These are phyloP conservation scores for Fulica atra DNA, from an alignment of 2,113 vertebrate genomes.

Conservation along the genomic window DNA sequence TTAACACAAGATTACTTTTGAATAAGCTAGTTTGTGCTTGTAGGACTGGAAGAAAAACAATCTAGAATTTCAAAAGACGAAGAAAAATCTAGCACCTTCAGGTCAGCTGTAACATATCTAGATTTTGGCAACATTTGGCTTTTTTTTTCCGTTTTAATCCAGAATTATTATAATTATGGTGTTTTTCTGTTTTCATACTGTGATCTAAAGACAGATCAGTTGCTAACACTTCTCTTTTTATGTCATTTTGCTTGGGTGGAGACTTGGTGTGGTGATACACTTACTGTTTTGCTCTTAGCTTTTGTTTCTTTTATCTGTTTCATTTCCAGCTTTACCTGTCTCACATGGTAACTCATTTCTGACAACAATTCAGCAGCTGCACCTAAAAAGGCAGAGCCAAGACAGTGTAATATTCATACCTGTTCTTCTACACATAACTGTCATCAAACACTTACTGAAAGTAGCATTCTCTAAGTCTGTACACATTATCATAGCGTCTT, in stretches of 20 bases:
- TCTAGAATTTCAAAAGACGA: neutral
- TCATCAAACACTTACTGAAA: neutral
- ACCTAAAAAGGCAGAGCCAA: neutral
- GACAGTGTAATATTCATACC: neutral
- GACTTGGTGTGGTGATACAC: neutral
- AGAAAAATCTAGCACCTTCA: neutral
- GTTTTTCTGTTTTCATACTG: neutral
- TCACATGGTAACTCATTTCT: neutral
- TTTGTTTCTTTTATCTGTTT: neutral
- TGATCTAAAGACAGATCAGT: neutral
- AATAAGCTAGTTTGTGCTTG: neutral
- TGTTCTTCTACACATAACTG: neutral
- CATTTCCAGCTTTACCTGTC: neutral
- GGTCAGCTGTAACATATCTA: neutral
- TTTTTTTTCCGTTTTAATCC: neutral
- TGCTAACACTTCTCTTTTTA: neutral
- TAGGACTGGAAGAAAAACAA: neutral
- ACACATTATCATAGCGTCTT: neutral
- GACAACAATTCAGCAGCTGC: neutral
- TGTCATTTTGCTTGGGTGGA: neutral
- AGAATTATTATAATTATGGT: neutral
- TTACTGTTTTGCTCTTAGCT: neutral
- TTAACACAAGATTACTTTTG: neutral
- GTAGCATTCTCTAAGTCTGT: neutral
- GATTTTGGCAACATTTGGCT: neutral